Evolutionary conservation across 2,797 vertebrate species (phyloP).

Genomic region (Rhabdomys pumilio): DNA sequence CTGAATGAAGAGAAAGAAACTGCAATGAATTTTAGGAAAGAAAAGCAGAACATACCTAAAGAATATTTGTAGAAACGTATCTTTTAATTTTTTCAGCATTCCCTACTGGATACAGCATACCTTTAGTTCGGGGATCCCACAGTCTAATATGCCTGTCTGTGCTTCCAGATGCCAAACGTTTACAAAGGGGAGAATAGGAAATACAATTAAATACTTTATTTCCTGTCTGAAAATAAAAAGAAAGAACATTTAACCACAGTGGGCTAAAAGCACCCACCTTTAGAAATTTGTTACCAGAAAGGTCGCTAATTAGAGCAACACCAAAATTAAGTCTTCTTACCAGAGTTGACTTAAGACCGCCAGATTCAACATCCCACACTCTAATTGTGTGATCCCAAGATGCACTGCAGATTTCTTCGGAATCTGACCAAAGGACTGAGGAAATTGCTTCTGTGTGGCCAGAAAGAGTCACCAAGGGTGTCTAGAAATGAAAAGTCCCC

Average conservation of each 20-base stretch:
- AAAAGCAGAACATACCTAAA: neutral
- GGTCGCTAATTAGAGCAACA: neutral
- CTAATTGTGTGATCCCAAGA: slow-evolving; percentile 99
- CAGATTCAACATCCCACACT: slow-evolving; percentile 96
- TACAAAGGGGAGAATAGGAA: slow-evolving; percentile 96
- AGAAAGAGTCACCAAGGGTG: slow-evolving; percentile 96
- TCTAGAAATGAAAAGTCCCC: slow-evolving; percentile 89
- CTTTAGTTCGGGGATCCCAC: slow-evolving; percentile 98
- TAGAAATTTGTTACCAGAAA: slow-evolving; percentile 32
- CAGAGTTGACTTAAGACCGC: slow-evolving; percentile 93
- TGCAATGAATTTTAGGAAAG: slow-evolving; percentile 61
- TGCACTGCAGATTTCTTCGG: slow-evolving; percentile 96
- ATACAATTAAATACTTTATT: slow-evolving; percentile 98
- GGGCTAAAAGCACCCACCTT: slow-evolving; percentile 28
- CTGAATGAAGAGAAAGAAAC: slow-evolving; percentile 87
- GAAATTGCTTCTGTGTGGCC: slow-evolving; percentile 97
- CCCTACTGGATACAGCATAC: slow-evolving; percentile 84
- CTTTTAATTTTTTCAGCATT: neutral
- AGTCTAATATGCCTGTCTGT: slow-evolving; percentile 96
- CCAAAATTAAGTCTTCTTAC: slow-evolving; percentile 91
- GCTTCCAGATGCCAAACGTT: slow-evolving; percentile 96
- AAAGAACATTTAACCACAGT: slow-evolving; percentile 46
- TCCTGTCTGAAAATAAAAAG: slow-evolving; percentile 91
- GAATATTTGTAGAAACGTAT: neutral
- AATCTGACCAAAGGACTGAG: slow-evolving; percentile 96